Conservation (phyloP, 2,888 invertebrate species). For the Conops quadrifasciatus region DNA sequence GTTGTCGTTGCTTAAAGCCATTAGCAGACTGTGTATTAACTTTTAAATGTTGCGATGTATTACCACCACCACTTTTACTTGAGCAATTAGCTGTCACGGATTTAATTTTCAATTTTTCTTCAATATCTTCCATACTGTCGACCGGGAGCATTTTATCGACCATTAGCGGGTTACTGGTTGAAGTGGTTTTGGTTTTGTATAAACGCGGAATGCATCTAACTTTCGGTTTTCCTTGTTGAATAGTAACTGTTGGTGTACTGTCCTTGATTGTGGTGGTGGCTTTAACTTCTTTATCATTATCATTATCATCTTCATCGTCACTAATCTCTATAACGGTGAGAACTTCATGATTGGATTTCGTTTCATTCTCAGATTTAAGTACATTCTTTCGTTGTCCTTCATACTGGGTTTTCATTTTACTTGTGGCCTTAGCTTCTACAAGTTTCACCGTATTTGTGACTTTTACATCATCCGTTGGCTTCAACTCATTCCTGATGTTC, state of each 20-base stretch:
- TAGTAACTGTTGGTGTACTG: neutral
- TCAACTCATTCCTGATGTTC: too few species aligned
- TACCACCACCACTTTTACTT: neutral
- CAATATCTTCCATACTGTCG: constrained; percentile 26
- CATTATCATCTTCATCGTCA: constrained; percentile 33
- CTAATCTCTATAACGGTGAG: constrained; percentile 35
- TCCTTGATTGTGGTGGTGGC: neutral
- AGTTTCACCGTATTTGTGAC: too few species aligned
- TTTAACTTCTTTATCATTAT: constrained; percentile 3
- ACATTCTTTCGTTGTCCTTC: neutral
- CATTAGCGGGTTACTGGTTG: neutral
- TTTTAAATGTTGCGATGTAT: constrained; percentile 21
- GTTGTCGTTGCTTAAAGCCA: constrained; percentile 49
- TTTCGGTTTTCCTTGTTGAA: neutral
- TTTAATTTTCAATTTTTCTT: constrained; percentile 26
- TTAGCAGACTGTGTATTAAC: constrained; percentile 17
- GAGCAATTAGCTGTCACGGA: neutral
- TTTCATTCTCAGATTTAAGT: too few species aligned
- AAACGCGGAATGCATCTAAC: too few species aligned
- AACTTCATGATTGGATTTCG: neutral
- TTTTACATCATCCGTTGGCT: too few species aligned
- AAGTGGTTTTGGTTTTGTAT: neutral
- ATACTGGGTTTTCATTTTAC: neutral
- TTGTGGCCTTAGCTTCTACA: too few species aligned
- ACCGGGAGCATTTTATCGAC: constrained; percentile 4